Evolutionary conservation across 2,888 invertebrate genomes (phyloP).

Genomic region (Netelia melanura): DNA sequence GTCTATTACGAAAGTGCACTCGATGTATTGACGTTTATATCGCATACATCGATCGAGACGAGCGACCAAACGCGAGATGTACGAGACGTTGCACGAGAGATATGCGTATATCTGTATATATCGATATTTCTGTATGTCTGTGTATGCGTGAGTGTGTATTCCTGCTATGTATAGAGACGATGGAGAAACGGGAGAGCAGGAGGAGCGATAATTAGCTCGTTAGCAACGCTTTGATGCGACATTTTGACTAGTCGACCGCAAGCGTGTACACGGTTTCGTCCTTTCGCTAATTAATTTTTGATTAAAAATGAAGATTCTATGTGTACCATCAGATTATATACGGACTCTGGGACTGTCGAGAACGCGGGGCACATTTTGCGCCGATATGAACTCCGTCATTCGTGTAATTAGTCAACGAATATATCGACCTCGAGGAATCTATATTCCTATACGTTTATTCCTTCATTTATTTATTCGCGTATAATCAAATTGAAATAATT

Average conservation of each 20-base stretch:
- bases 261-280: conserved; percentile 38
- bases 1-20: conserved; percentile 39
- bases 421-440: too few species aligned
- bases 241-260: conserved; percentile 69
- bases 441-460: too few species aligned
- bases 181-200: conserved; percentile 49
- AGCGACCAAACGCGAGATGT: conserved; percentile 40
- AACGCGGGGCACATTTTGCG: too few species aligned
- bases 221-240: conserved; percentile 74
- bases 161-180: not conserved
- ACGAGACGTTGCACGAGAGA: conserved; percentile 54
- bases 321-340: too few species aligned
- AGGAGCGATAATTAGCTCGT: conserved; percentile 75
- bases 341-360: too few species aligned
- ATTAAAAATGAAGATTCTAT: conserved; percentile 48
- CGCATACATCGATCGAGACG: conserved; percentile 25
- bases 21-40: conserved; percentile 10
- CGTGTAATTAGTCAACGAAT: too few species aligned
- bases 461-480: too few species aligned
- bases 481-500: too few species aligned
- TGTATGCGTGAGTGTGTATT: conserved; percentile 36
- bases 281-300: conserved; percentile 62
- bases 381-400: too few species aligned
- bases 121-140: not conserved
- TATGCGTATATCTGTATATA: conserved; percentile 12